Evolutionary conservation across 2,113 vertebrate genomes (phyloP), one percentile per base, ranked within the genome.

Genomic region (Engraulis encrasicolus): DNA sequence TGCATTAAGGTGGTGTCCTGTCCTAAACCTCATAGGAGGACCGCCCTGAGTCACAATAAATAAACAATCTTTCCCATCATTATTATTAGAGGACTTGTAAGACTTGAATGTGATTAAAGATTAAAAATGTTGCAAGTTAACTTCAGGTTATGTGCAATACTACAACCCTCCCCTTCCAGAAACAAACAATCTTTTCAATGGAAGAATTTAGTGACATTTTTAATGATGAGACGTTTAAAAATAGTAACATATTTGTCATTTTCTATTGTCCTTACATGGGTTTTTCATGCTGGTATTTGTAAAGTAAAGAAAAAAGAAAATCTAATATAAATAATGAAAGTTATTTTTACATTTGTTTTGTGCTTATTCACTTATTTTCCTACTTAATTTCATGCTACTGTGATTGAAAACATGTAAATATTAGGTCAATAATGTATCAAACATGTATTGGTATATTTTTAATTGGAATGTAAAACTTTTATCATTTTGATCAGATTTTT

Each of bases 21-120:
- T n/a, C n/a, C n/a, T n/a, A n/a, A 37, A 45, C 77, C 20, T 18
- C 31, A 34, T 54, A 50, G 80, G n/a, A n/a, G n/a, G 66, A 85
- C 66, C 81, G 50, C 52, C 58, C 61, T 50, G 6, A 78, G 80
- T 78, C 78, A 71, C 50, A 96, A 95, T 96, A 97, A n/a, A n/a
- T 66, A 74, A 74, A 74, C 12, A 17, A 34, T 74, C 66, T 74
- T 14, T 95, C 96, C 95, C 94, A 95, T 92, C 96, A 97, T 96
- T 98, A 95, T 92, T 96, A 97, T 96, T 98, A 96, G 97, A 97
- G 97, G 97, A 96, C 97, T 94, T 96, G 96, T 96, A 96, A 98
- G 96, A 98, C 97, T 98, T 99, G 97, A 99, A 99, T 98, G 97
- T 98, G 97, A 98, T 97, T n/a, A n/a, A n/a, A n/a, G n/a, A n/a